Base-by-base conservation (phyloP, 64 coral and sea anemone genomes). In the Actinia tenebrosa region DNA sequence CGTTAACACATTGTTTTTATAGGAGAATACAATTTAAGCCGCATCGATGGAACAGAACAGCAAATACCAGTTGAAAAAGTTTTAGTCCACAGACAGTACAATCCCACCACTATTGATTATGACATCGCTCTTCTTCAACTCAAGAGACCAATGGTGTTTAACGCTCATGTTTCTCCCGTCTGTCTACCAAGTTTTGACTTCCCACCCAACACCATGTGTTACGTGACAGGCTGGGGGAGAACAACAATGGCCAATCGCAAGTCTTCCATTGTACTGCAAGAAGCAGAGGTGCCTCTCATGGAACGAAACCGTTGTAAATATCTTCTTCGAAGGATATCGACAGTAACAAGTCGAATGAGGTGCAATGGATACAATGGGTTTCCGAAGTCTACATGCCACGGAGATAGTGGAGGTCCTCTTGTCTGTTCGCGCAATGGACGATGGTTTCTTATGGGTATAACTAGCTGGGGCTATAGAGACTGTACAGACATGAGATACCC, bases 351-450 rank as follows among this genome's bases (percentile, higher is more conserved):
- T 20, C 53, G 77, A 23, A 91, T 91, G 89, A 71, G 66, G 27
- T 91, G 89, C 53, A 71, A 68, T 16, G 89, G 89, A n/a, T 85
- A 16, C 59, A n/a, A 86, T 27, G 84, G 84, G 22, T 60, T 61
- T 30, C 84, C 66, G 59, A 84, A 80, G 78, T 71, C 82, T 42
- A 86, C 89, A 3, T 91, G 89, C 61, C 54, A 64, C 27, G 89
- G 89, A n/a, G 89, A 91, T 25, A 91, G 89, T 58, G 89, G 89
- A 10, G 89, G 89, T 53, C 89, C 89, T 55, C 89, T 91, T 22
- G 56, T 84, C 60, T 91, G 89, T 81, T 84, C 84, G 2, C 54
- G 84, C 42, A 77, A 86, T 25, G 89, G 89, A 10, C 64, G 89
- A 25, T 91, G 89, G 89, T 86, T 60, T 52, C 50, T 91, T 10